These are phyloP conservation scores for Bostrychus sinensis DNA, from an alignment of 2,113 vertebrate species.

Conservation along the genomic window DNA sequence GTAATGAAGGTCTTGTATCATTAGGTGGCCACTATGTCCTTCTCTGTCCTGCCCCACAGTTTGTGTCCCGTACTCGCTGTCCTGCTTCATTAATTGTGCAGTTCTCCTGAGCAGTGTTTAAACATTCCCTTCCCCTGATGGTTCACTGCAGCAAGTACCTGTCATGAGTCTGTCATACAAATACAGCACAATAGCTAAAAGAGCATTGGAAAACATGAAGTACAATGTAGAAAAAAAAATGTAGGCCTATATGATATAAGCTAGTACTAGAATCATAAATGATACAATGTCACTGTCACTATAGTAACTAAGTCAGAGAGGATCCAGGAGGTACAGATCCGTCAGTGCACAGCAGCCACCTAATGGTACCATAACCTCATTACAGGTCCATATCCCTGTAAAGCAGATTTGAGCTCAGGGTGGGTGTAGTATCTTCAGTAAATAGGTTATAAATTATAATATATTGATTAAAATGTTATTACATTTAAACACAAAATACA, in stretches of 20 bases:
- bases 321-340: not conserved
- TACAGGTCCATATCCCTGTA: constrained; percentile 16
- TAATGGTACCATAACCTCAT: constrained; percentile 40
- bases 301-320: not conserved
- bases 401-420: too few species aligned
- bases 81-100: constrained; percentile 22
- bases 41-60: constrained; percentile 8
- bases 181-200: constrained; percentile 1
- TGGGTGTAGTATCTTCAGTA: too few species aligned
- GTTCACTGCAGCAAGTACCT: not conserved
- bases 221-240: too few species aligned
- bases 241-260: too few species aligned
- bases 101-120: constrained; percentile 16
- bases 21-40: constrained; percentile 29
- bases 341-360: constrained; percentile 35
- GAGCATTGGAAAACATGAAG: too few species aligned
- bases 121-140: constrained; percentile 9
- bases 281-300: not conserved
- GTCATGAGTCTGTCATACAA: not conserved
- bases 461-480: too few species aligned
- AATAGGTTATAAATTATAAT: too few species aligned
- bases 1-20: constrained; percentile 30
- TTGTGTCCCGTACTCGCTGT: constrained; percentile 11
- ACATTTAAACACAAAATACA: not conserved
- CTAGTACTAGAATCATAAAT: not conserved